Percentiles rank a stretch among this genome's conserved stretches.
These are phyloP conservation scores for Lathronympha strigana DNA, from an alignment of 2,888 invertebrate genomes.

Conservation along the genomic window DNA sequence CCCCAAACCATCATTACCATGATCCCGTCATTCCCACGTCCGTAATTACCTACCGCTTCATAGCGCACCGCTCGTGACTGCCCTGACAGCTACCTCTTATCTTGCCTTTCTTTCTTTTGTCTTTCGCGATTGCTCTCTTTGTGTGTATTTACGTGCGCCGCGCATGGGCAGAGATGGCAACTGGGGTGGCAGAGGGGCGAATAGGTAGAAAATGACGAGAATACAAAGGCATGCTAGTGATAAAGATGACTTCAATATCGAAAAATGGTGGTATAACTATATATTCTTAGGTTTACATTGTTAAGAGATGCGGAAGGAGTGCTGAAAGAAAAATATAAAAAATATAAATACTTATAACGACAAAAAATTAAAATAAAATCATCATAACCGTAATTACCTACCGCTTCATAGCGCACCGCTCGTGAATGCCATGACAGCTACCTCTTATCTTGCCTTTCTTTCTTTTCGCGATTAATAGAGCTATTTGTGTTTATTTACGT, in stretches of 20 bases:
- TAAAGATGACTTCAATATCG: too few species aligned
- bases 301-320: too few species aligned
- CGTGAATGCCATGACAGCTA: constrained; percentile 82
- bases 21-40: constrained; percentile 35
- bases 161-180: constrained; percentile 55
- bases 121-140: constrained; percentile 70
- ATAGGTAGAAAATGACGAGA: constrained; percentile 40
- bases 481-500: constrained; percentile 82
- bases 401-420: constrained; percentile 70
- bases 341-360: too few species aligned
- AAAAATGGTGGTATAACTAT: too few species aligned
- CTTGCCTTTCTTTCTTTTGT: constrained; percentile 66
- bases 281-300: too few species aligned
- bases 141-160: constrained; percentile 79
- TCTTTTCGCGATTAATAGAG: constrained; percentile 66
- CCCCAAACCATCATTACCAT: constrained; percentile 36
- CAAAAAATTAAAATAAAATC: too few species aligned
- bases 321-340: too few species aligned
- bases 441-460: constrained; percentile 72
- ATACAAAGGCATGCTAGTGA: constrained; percentile 19
- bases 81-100: constrained; percentile 82
- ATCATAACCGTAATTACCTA: constrained; percentile 41
- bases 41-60: constrained; percentile 52
- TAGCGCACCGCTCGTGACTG: constrained; percentile 78
- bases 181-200: constrained; percentile 50